A percentile compares a stretch with the other conserved stretches of the same genome.
These are phyloP conservation scores for Thumatha senex DNA, from an alignment of 2,888 invertebrate species.

Conservation along the genomic window DNA sequence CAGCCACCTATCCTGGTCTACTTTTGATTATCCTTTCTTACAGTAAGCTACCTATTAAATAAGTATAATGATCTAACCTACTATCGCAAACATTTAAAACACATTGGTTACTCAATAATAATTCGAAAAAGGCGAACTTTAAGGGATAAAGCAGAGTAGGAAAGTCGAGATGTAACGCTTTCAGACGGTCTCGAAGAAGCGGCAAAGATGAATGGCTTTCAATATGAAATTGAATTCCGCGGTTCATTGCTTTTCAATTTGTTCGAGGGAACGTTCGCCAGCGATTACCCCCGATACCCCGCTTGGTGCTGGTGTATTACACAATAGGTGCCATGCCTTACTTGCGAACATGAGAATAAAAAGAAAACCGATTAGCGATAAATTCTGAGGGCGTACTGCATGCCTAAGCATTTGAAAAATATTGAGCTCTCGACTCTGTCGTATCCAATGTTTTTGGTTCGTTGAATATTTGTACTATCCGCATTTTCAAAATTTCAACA, in stretches of 20 bases:
- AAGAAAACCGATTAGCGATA: constrained; percentile 35
- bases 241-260: constrained; percentile 87
- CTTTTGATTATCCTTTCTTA: too few species aligned
- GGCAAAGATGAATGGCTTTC: constrained; percentile 85
- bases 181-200: constrained; percentile 76
- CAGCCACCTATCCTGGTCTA: too few species aligned
- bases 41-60: constrained; percentile 11
- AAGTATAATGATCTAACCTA: constrained; percentile 7
- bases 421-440: constrained; percentile 13
- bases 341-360: constrained; percentile 37
- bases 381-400: constrained; percentile 26
- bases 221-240: constrained; percentile 88
- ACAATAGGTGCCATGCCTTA: constrained; percentile 52
- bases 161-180: constrained; percentile 78
- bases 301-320: constrained; percentile 61
- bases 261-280: constrained; percentile 75
- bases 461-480: neutral
- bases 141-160: constrained; percentile 68
- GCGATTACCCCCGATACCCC: constrained; percentile 69
- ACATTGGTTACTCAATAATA: constrained; percentile 36
- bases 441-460: neutral
- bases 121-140: constrained; percentile 62
- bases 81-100: constrained; percentile 25
- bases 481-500: neutral
- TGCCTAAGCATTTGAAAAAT: constrained; percentile 15